Evolutionary conservation across 2,113 vertebrate species (phyloP).

Genomic region (Pseudonaja textilis): DNA sequence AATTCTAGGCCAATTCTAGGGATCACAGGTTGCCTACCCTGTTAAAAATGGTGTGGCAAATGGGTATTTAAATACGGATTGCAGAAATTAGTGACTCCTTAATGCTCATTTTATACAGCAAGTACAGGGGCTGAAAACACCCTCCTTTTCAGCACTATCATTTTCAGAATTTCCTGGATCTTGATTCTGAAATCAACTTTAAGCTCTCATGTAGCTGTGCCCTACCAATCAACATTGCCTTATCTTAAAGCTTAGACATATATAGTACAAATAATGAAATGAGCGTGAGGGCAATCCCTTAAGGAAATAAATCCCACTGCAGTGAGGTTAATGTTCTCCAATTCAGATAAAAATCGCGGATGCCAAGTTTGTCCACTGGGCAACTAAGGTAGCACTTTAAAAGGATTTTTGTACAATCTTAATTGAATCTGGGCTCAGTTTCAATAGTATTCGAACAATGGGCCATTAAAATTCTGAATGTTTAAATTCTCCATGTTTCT

Average conservation of each 20-base stretch:
- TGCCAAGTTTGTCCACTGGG: background rate
- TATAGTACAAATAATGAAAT: background rate
- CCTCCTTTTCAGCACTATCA: background rate
- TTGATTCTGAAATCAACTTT: background rate
- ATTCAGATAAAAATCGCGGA: background rate
- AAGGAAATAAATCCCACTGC: background rate
- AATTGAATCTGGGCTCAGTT: slow-evolving; percentile 3
- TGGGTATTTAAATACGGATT: background rate
- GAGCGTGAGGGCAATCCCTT: too few species aligned
- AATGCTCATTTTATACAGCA: background rate
- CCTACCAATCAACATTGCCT: background rate
- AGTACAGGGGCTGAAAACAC: background rate
- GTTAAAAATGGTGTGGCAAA: background rate
- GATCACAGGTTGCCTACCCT: background rate
- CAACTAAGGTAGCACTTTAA: background rate
- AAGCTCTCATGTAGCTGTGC: background rate
- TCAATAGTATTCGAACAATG: background rate
- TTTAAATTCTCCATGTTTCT: background rate
- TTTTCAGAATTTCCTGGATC: background rate
- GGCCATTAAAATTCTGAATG: background rate
- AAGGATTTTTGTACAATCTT: background rate
- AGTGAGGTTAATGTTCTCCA: background rate
- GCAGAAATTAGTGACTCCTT: background rate
- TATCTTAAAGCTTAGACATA: background rate
- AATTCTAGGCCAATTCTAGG: background rate